Evolutionary conservation across 2,888 invertebrate genomes (phyloP).

Genomic region (Auanema sp.): DNA sequence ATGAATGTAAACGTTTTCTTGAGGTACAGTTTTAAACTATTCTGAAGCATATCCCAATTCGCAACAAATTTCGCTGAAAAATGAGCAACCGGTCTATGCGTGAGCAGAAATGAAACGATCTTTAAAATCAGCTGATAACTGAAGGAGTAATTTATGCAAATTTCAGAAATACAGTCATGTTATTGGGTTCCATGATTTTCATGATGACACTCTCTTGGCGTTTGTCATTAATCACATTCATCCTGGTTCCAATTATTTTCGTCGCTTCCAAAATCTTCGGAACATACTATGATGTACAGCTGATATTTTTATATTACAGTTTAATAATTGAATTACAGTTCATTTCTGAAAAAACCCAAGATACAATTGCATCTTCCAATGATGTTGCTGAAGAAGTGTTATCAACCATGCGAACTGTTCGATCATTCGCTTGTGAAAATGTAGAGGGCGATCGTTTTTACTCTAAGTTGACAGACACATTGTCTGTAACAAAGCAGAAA

Average conservation of each 20-base stretch:
- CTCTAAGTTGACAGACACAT: slow-evolving; percentile 51
- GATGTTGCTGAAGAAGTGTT: slow-evolving; percentile 66
- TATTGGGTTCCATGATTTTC: slow-evolving; percentile 65
- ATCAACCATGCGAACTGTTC: slow-evolving; percentile 66
- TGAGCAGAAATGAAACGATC: not conserved
- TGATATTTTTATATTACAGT: no score
- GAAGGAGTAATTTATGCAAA: not conserved
- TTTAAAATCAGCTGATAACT: not conserved
- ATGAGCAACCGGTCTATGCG: slow-evolving; percentile 4
- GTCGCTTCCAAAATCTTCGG: slow-evolving; percentile 66
- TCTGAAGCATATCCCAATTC: not conserved
- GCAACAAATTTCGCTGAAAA: not conserved
- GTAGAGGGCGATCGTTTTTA: slow-evolving; percentile 62
- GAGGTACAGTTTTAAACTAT: slow-evolving; percentile 30
- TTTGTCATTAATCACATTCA: slow-evolving; percentile 65
- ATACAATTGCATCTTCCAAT: slow-evolving; percentile 65
- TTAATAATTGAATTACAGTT: no score
- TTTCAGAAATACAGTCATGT: slow-evolving; percentile 64
- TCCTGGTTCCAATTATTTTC: slow-evolving; percentile 66
- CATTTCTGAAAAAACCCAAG: slow-evolving; percentile 64
- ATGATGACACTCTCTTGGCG: slow-evolving; percentile 67
- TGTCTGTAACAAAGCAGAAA: slow-evolving; percentile 55
- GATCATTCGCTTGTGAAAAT: slow-evolving; percentile 66
- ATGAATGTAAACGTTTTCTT: slow-evolving; percentile 66
- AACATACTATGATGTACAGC: slow-evolving; percentile 66